Conservation (phyloP, 2,888 invertebrate genomes). For the Balanococcus diminutus region DNA sequence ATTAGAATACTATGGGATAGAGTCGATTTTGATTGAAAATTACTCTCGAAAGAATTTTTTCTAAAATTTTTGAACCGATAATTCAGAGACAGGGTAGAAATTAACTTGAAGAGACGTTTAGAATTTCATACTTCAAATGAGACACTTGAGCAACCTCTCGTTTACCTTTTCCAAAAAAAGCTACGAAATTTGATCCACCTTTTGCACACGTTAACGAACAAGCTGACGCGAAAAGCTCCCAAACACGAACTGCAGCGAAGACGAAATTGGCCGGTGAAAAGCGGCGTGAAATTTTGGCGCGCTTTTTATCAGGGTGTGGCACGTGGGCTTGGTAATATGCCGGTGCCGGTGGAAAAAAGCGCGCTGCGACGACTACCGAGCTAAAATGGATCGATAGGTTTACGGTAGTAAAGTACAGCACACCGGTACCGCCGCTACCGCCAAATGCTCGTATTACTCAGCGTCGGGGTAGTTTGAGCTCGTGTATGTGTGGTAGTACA, state of each 20-base stretch:
- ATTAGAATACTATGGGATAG: no score
- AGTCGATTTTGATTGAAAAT: no score
- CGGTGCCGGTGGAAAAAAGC: background rate
- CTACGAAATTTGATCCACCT: background rate
- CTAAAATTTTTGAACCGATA: no score
- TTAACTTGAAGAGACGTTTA: no score
- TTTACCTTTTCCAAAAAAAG: no score
- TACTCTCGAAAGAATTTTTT: no score
- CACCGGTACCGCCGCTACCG: background rate
- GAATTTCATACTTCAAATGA: no score
- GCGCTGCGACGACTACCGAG: background rate
- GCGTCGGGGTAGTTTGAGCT: background rate
- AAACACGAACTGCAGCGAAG: background rate
- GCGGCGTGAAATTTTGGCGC: background rate
- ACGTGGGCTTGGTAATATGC: background rate
- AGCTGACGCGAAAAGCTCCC: background rate
- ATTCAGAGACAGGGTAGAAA: no score
- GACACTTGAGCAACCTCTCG: no score
- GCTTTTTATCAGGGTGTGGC: conserved; percentile 44
- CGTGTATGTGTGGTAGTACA: background rate
- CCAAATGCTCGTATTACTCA: background rate
- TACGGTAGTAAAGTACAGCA: conserved; percentile 31
- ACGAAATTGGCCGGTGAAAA: background rate
- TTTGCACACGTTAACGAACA: background rate
- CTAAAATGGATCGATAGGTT: conserved; percentile 31